Evolutionary conservation across 2,888 invertebrate genomes (phyloP).

Genomic region (Papilio demoleus): DNA sequence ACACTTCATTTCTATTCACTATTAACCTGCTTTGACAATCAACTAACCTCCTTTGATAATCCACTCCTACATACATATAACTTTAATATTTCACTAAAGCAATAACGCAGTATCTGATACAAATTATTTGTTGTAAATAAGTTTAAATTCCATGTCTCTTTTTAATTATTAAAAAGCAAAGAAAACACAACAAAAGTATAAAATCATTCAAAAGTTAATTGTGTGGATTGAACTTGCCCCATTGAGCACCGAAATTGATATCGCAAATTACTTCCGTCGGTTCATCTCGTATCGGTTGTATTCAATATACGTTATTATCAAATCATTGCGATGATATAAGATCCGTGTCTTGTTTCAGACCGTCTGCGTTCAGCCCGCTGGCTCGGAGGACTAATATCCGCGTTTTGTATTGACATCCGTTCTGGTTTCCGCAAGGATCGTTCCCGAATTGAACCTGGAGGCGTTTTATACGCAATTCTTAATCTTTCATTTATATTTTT

Average conservation of each 20-base stretch:
- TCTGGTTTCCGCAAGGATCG: conserved; percentile 49
- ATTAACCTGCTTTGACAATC: too few species aligned
- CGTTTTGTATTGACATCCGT: conserved; percentile 58
- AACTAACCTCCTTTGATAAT: too few species aligned
- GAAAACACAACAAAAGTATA: background rate
- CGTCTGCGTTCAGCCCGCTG: conserved; percentile 58
- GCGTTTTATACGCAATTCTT: conserved; percentile 44
- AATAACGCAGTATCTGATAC: too few species aligned
- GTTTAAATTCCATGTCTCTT: too few species aligned
- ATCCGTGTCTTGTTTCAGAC: conserved; percentile 54
- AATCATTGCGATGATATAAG: conserved; percentile 53
- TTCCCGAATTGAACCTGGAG: conserved; percentile 51
- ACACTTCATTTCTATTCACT: too few species aligned
- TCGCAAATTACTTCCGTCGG: conserved; percentile 41
- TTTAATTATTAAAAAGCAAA: too few species aligned
- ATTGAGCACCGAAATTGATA: conserved; percentile 28
- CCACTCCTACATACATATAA: too few species aligned
- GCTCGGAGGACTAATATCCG: conserved; percentile 59
- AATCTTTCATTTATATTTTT: background rate
- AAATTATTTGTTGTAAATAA: too few species aligned
- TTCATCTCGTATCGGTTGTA: conserved; percentile 39
- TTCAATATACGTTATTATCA: conserved; percentile 44
- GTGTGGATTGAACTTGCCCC: conserved; percentile 16
- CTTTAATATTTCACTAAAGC: too few species aligned
- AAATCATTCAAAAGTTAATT: conserved; percentile 17